Evolutionary conservation across 2,113 vertebrate species (phyloP).

Genomic region (Toxotes chatareus): DNA sequence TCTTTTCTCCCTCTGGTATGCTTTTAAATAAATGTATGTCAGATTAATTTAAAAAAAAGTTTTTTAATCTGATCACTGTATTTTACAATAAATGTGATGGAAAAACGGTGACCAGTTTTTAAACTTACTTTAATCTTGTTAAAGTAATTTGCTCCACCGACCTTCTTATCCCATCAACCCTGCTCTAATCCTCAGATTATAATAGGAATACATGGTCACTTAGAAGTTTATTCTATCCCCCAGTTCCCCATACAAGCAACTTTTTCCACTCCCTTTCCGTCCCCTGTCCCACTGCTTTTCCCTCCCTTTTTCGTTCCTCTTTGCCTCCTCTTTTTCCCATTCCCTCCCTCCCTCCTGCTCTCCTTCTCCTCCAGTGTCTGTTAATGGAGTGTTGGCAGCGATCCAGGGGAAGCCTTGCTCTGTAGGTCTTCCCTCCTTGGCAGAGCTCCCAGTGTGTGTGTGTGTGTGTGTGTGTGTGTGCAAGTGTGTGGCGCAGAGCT

Average conservation of each 20-base stretch:
- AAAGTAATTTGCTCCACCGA: constrained; percentile 33
- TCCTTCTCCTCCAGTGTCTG: constrained; percentile 43
- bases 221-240: constrained; percentile 45
- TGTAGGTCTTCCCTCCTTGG: constrained; percentile 84
- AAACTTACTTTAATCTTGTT: constrained; percentile 49
- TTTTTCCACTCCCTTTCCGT: constrained; percentile 23
- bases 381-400: constrained; percentile 75
- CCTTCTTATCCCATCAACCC: constrained; percentile 31
- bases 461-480: constrained; percentile 54
- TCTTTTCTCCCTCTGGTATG: background rate
- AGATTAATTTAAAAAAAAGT: background rate
- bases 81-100: constrained; percentile 6
- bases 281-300: constrained; percentile 18
- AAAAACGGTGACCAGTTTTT: constrained; percentile 4
- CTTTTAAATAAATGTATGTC: background rate
- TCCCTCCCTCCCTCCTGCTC: constrained; percentile 19
- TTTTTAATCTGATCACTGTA: background rate
- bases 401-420: constrained; percentile 80
- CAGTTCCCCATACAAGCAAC: constrained; percentile 16
- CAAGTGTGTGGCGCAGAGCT: constrained; percentile 56
- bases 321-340: constrained; percentile 28
- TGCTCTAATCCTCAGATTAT: constrained; percentile 55
- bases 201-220: constrained; percentile 32
- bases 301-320: constrained; percentile 23
- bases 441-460: constrained; percentile 73